Conservation (phyloP, 2,888 invertebrate genomes). For the Chrysolina haemoptera region DNA sequence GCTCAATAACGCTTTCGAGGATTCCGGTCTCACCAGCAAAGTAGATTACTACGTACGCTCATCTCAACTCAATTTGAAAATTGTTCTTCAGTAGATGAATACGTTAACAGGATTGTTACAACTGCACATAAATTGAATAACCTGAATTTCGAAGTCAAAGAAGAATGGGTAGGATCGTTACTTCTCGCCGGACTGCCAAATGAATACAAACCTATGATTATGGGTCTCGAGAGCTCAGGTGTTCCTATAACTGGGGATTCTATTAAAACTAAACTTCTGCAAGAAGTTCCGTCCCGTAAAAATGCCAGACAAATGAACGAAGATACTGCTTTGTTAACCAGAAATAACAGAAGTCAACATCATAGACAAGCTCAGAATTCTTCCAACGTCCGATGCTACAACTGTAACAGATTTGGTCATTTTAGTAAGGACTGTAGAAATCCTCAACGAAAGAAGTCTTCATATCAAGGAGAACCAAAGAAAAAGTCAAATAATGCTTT, state of each 20-base stretch:
- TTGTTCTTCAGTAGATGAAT: conserved; percentile 22
- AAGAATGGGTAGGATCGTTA: background rate
- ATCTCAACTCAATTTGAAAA: conserved; percentile 29
- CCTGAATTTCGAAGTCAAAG: background rate
- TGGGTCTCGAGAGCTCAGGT: background rate
- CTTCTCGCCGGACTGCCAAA: background rate
- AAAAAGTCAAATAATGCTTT: background rate
- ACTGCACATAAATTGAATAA: conserved; percentile 1
- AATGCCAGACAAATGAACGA: no score
- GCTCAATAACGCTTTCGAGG: background rate
- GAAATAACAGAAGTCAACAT: background rate
- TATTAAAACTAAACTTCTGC: background rate
- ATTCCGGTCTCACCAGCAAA: conserved; percentile 29
- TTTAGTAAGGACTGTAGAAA: background rate
- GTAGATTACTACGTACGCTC: conserved; percentile 27
- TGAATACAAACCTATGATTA: background rate
- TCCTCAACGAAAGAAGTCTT: background rate
- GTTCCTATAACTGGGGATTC: background rate
- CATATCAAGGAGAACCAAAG: background rate
- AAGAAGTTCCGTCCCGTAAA: no score
- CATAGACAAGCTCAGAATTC: background rate
- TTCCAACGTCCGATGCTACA: background rate
- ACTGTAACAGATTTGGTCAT: background rate
- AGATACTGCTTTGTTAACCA: background rate
- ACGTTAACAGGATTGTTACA: conserved; percentile 23